Evolutionary conservation across 2,888 invertebrate genomes (phyloP).

Genomic region (Drosophila macrospina): DNA sequence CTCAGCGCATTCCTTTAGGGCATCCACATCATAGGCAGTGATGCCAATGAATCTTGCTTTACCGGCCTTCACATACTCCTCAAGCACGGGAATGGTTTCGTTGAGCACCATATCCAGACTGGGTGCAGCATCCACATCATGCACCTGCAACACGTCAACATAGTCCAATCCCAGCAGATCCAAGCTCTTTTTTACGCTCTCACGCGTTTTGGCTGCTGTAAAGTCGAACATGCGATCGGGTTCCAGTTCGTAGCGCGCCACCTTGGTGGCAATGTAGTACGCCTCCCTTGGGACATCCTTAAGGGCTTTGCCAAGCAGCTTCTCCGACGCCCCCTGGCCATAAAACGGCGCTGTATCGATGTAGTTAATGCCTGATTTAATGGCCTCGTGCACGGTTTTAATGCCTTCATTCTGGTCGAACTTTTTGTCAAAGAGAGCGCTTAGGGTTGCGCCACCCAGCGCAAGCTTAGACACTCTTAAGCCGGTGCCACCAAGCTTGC

Average conservation of each 20-base stretch:
- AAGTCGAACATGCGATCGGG: constrained; percentile 94
- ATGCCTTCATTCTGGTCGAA: constrained; percentile 88
- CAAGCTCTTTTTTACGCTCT: constrained; percentile 92
- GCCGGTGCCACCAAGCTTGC: constrained; percentile 89
- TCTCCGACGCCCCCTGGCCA: constrained; percentile 94
- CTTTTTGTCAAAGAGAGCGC: constrained; percentile 88
- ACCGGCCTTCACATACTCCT: constrained; percentile 90
- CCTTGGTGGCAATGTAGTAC: constrained; percentile 95
- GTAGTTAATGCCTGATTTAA: constrained; percentile 94
- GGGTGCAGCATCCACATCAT: constrained; percentile 95
- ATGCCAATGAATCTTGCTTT: constrained; percentile 93
- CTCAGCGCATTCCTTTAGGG: constrained; percentile 90
- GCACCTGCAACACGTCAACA: constrained; percentile 96
- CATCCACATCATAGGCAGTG: constrained; percentile 92
- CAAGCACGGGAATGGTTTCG: constrained; percentile 94
- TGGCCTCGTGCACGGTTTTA: constrained; percentile 89
- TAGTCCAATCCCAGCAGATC: constrained; percentile 90
- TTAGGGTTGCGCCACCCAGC: constrained; percentile 91
- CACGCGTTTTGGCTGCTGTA: constrained; percentile 89
- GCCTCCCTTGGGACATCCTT: constrained; percentile 91
- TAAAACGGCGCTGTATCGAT: constrained; percentile 97
- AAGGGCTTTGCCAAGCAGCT: constrained; percentile 93
- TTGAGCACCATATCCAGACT: constrained; percentile 91
- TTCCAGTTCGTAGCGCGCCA: constrained; percentile 92
- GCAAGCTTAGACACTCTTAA: constrained; percentile 90